Conservation (phyloP, 1,140 invertebrate genomes). For the Calliopsis andreniformis region DNA sequence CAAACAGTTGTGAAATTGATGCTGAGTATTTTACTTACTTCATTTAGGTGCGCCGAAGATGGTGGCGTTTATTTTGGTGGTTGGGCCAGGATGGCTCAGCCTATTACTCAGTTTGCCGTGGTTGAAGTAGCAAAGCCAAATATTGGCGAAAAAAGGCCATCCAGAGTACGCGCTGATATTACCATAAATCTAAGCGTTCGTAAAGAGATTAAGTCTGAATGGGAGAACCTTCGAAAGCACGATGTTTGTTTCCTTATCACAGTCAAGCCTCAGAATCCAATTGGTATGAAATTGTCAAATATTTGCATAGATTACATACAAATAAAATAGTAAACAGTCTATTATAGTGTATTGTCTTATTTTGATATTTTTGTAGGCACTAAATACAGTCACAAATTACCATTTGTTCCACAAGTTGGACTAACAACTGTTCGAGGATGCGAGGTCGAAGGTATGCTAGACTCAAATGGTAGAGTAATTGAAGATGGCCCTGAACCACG, state of each 20-base stretch:
- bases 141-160: constrained; percentile 96
- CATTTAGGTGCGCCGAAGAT: constrained; percentile 91
- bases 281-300: constrained; percentile 84
- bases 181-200: constrained; percentile 95
- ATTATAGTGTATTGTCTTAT: neutral
- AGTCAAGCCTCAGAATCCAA: constrained; percentile 90
- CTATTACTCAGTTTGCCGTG: constrained; percentile 95
- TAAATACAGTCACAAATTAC: constrained; percentile 89
- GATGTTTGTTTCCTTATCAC: constrained; percentile 98
- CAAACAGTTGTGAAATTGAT: neutral
- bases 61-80: constrained; percentile 94
- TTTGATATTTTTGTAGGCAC: constrained; percentile 83
- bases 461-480: constrained; percentile 96
- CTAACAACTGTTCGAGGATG: constrained; percentile 96
- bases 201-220: constrained; percentile 96
- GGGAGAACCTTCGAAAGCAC: constrained; percentile 98
- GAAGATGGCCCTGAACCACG: constrained; percentile 97
- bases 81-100: constrained; percentile 99
- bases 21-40: constrained; percentile 11
- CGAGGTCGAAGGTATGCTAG: constrained; percentile 99
- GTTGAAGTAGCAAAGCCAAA: constrained; percentile 96
- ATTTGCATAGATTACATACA: neutral
- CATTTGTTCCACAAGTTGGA: constrained; percentile 95
- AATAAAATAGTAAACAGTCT: too few relatives aligned
- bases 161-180: constrained; percentile 96